phyloP scores from a whole-genome alignment of 2,888 invertebrate genomes.

The Graphium colonna region DNA sequence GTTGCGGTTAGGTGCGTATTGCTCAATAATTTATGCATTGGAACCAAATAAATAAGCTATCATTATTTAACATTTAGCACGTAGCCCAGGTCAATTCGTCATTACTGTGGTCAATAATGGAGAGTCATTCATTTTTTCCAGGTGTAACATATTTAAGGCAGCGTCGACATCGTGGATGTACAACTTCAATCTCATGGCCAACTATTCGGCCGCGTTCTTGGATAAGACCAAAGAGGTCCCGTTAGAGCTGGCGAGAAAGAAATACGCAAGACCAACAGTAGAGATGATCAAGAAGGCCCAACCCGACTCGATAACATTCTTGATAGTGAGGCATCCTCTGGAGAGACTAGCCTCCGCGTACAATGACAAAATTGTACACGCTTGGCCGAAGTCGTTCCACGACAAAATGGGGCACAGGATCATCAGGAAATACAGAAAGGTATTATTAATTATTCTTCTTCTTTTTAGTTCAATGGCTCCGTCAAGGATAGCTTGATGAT shows the following conservation, averaged over 20 bases:
- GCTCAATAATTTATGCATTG: not conserved
- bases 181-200: slow-evolving; percentile 92
- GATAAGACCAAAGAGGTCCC: slow-evolving; percentile 89
- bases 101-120: too few relatives aligned
- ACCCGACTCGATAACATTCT: slow-evolving; percentile 87
- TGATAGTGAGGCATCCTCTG: slow-evolving; percentile 90
- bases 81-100: not conserved
- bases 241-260: slow-evolving; percentile 87
- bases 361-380: slow-evolving; percentile 91
- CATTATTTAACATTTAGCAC: not conserved
- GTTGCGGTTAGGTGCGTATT: not conserved
- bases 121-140: slow-evolving; percentile 37
- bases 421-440: slow-evolving; percentile 86
- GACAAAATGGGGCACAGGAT: slow-evolving; percentile 89
- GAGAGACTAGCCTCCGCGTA: slow-evolving; percentile 90
- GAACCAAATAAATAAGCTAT: not conserved
- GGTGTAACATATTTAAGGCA: slow-evolving; percentile 90
- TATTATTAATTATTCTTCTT: slow-evolving; percentile 38
- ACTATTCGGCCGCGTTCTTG: slow-evolving; percentile 88
- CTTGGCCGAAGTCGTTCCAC: slow-evolving; percentile 90
- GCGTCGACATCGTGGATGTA: slow-evolving; percentile 96
- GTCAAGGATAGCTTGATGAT: too few relatives aligned
- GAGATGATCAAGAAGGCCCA: slow-evolving; percentile 87
- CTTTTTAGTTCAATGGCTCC: too few relatives aligned
- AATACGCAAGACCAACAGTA: slow-evolving; percentile 87